Conservation (phyloP, 2,113 vertebrate species). For the Protobothrops mucrosquamatus region DNA sequence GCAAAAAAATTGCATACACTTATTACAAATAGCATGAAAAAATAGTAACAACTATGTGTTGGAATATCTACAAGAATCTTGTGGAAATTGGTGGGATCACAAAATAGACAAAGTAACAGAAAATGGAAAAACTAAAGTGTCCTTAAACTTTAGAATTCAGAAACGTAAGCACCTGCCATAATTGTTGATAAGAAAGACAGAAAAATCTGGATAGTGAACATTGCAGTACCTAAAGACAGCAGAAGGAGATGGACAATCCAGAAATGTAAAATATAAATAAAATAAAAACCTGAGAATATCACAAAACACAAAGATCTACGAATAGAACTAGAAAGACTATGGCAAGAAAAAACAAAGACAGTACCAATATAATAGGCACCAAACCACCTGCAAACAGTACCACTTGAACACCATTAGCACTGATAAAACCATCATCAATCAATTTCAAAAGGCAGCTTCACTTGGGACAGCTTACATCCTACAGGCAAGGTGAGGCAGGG, state of each 20-base stretch:
- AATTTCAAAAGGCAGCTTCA: too few species aligned
- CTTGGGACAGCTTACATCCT: too few species aligned
- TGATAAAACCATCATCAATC: not conserved
- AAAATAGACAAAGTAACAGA: not conserved
- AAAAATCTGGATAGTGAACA: not conserved
- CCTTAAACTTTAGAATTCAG: not conserved
- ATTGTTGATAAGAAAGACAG: not conserved
- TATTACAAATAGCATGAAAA: not conserved
- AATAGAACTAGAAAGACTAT: not conserved
- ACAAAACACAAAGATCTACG: not conserved
- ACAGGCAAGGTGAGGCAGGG: too few species aligned
- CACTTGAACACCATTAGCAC: not conserved
- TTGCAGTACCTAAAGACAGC: not conserved
- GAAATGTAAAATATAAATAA: not conserved
- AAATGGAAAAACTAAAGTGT: not conserved
- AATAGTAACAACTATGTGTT: not conserved
- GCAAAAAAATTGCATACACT: not conserved
- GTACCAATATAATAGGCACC: not conserved
- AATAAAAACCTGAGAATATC: not conserved
- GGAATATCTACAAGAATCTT: not conserved
- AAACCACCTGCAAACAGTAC: not conserved
- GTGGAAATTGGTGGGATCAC: not conserved
- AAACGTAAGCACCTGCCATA: not conserved
- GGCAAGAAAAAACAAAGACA: not conserved
- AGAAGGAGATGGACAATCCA: not conserved